Conservation (phyloP, 2,797 vertebrate species). For the Halcyon smyrnensis region DNA sequence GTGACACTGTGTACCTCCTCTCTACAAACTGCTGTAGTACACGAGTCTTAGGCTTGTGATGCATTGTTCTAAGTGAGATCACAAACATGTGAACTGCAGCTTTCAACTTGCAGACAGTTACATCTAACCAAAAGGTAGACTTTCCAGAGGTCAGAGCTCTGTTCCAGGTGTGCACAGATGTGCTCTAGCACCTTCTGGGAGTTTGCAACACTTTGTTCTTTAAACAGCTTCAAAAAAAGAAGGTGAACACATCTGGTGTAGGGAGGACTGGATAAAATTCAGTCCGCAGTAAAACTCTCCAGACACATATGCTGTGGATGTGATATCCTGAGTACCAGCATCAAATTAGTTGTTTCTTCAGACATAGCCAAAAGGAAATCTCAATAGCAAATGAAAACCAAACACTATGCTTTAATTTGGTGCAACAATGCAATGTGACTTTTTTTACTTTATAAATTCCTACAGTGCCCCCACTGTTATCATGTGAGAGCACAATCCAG, state of each 20-base stretch:
- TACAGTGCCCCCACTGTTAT: background rate
- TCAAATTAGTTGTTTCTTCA: background rate
- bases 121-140: background rate
- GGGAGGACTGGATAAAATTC: background rate
- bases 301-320: background rate
- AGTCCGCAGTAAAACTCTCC: background rate
- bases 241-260: accelerated
- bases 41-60: background rate
- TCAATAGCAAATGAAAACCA: background rate
- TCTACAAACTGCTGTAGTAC: background rate
- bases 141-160: background rate
- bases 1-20: background rate
- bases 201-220: background rate
- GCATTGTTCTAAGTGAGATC: background rate
- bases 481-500: background rate
- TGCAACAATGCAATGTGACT: background rate
- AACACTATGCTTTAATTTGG: background rate
- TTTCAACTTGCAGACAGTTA: background rate
- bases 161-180: background rate
- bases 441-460: background rate
- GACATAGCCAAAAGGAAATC: background rate
- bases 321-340: background rate
- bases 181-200: background rate
- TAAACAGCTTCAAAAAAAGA: background rate
- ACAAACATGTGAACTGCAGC: background rate